Evolutionary conservation across 2,113 vertebrate genomes (phyloP).

Genomic region (Rhegmatorhina hoffmannsi): DNA sequence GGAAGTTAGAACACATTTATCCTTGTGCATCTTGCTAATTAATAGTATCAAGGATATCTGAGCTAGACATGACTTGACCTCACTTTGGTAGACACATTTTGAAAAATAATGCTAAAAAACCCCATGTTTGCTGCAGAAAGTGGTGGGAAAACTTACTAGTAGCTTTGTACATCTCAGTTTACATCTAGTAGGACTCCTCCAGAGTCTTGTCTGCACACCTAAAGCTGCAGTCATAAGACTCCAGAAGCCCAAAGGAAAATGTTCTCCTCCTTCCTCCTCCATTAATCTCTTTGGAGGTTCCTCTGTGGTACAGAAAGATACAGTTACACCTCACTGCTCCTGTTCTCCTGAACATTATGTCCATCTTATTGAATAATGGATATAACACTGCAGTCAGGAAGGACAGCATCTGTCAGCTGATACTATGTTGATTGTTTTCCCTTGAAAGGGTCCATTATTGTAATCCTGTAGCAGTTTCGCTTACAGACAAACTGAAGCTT

Average conservation of each 20-base stretch:
- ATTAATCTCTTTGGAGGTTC: background rate
- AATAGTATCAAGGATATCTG: background rate
- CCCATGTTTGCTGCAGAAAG: background rate
- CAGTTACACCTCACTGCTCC: conserved; percentile 33
- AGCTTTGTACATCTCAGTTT: background rate
- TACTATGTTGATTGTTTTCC: conserved; percentile 37
- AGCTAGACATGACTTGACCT: background rate
- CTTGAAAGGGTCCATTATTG: conserved; percentile 38
- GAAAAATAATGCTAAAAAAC: background rate
- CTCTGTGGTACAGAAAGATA: conserved; percentile 5
- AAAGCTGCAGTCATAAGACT: background rate
- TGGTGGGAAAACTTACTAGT: background rate
- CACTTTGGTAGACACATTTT: background rate
- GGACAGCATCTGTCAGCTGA: conserved; percentile 47
- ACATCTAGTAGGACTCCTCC: background rate
- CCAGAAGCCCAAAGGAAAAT: background rate
- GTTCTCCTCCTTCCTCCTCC: background rate
- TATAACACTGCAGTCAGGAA: conserved; percentile 22
- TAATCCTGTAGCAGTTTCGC: conserved; percentile 35
- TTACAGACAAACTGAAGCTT: conserved; percentile 44
- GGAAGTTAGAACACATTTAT: background rate
- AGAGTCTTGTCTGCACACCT: background rate
- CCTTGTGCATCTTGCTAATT: background rate
- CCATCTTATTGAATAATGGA: conserved; percentile 59
- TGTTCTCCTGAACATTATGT: conserved; percentile 10